Conservation (phyloP, 1,140 invertebrate genomes). For the Cydia fagiglandana region DNA sequence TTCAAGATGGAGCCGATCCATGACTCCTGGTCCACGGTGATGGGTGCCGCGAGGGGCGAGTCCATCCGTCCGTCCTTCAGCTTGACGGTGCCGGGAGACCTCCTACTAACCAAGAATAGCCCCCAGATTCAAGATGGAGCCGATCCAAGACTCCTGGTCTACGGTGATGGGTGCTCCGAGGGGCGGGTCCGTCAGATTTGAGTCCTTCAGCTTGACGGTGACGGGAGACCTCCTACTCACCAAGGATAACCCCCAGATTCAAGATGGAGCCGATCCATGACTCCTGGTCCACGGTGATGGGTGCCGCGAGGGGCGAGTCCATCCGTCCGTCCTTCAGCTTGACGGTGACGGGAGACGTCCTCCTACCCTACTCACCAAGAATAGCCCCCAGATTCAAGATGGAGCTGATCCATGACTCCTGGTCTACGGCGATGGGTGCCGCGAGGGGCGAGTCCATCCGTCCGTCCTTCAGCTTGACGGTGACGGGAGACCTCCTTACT, state of each 20-base stretch:
- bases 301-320: constrained; percentile 77
- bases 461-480: constrained; percentile 77
- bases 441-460: constrained; percentile 77
- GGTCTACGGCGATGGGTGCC: constrained; percentile 64
- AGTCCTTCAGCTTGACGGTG: constrained; percentile 78
- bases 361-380: constrained; percentile 77
- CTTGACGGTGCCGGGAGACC: constrained; percentile 83
- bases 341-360: constrained; percentile 86
- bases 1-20: constrained; percentile 92
- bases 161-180: constrained; percentile 68
- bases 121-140: constrained; percentile 88
- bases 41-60: constrained; percentile 67
- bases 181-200: constrained; percentile 72
- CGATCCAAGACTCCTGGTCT: constrained; percentile 88
- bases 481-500: constrained; percentile 84
- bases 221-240: constrained; percentile 83
- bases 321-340: constrained; percentile 75
- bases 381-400: constrained; percentile 89
- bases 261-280: constrained; percentile 92
- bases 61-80: constrained; percentile 67
- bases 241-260: constrained; percentile 88
- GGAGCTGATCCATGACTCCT: constrained; percentile 90
- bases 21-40: constrained; percentile 80
- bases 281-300: constrained; percentile 77
- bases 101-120: constrained; percentile 83